Evolutionary conservation across 2,113 vertebrate genomes (phyloP).

Genomic region (Cavia aperea): DNA sequence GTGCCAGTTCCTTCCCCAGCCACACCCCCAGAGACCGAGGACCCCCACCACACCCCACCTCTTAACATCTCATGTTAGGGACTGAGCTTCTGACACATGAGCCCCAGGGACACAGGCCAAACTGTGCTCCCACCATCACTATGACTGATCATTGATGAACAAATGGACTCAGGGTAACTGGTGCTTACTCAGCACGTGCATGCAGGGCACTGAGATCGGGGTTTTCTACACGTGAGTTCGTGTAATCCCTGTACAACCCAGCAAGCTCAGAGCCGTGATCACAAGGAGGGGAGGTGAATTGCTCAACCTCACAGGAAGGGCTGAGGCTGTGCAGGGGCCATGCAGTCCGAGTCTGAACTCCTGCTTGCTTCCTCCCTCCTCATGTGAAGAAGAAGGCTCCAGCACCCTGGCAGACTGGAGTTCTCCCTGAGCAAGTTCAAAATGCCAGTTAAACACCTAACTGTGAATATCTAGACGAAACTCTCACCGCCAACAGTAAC

Average conservation of each 20-base stretch:
- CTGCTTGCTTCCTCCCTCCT: background rate
- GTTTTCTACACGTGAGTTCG: background rate
- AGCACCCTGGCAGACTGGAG: accelerated
- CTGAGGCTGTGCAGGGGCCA: background rate
- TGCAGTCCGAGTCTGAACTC: background rate
- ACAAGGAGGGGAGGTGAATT: background rate
- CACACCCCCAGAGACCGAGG: background rate
- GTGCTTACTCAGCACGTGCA: background rate
- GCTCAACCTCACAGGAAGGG: background rate
- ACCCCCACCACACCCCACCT: background rate
- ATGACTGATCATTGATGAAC: background rate
- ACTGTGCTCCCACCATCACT: background rate
- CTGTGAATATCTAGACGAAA: background rate
- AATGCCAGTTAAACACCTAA: background rate
- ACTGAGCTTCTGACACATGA: background rate
- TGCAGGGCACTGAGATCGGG: background rate
- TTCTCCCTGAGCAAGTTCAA: background rate
- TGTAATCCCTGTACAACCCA: background rate
- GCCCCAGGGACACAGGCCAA: background rate
- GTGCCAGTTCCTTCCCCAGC: background rate
- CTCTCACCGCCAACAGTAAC: background rate
- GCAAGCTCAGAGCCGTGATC: background rate
- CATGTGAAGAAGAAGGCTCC: background rate
- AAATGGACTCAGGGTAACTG: background rate
- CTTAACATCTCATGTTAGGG: background rate